Evolutionary conservation across 2,888 invertebrate species (phyloP).

Genomic region (Caenorhabditis drosophilae): DNA sequence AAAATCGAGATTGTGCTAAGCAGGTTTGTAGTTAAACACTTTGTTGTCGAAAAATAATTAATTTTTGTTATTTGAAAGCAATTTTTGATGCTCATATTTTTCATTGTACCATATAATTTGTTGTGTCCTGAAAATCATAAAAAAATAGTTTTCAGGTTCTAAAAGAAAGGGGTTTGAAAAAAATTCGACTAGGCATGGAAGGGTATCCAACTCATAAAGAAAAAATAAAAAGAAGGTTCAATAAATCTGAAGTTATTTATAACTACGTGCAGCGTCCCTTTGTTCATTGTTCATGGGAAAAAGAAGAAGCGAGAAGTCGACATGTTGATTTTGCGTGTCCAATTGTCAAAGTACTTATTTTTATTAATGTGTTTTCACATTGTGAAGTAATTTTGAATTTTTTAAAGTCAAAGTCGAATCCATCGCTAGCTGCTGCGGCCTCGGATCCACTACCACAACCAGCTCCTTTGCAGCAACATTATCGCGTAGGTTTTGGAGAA

Average conservation of each 20-base stretch:
- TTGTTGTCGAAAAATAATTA: not conserved
- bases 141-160: constrained; percentile 75
- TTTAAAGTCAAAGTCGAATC: constrained; percentile 66
- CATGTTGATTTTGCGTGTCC: constrained; percentile 84
- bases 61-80: not conserved
- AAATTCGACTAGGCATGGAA: constrained; percentile 96
- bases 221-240: constrained; percentile 92
- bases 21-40: constrained; percentile 74
- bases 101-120: no score
- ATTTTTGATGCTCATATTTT: constrained; percentile 1
- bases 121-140: not conserved
- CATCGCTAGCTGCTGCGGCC: constrained; percentile 69
- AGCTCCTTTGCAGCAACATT: constrained; percentile 52
- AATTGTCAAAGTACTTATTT: constrained; percentile 62
- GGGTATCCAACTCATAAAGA: constrained; percentile 99
- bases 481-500: constrained; percentile 33
- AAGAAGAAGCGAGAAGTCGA: constrained; percentile 96
- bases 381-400: not conserved
- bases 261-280: constrained; percentile 99
- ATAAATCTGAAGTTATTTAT: constrained; percentile 95
- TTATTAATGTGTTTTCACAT: constrained; percentile 1
- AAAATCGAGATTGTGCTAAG: constrained; percentile 98
- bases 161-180: constrained; percentile 96
- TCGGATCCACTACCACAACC: constrained; percentile 71
- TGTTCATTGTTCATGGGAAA: constrained; percentile 99